Evolutionary conservation across 2,888 invertebrate species (phyloP), one percentile per base, ranked within the genome.

Genomic region (Drosophila silvestris): DNA sequence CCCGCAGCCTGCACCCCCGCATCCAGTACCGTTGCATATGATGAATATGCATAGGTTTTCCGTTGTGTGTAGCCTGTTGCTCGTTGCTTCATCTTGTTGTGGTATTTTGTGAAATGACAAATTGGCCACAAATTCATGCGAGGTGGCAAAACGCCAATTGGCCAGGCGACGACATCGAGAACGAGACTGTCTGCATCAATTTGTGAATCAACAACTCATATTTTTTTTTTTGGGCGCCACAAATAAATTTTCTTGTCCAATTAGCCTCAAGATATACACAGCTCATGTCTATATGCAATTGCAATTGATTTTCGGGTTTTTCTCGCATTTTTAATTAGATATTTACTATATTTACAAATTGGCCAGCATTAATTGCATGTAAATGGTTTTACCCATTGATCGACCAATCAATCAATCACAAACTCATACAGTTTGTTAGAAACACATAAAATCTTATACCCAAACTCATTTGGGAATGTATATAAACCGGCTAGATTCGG

Each of bases 31-130:
- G 32, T 16, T 56, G 67, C 81, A 77, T 47, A 69, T 47, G 70
- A 76, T 83, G 74, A 76, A 90, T 82, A 80, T 90, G 77, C 79
- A 86, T 81, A 71, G 76, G 71, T 82, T 72, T 78, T 77, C 66
- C 75, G 75, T 67, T 74, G 39, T 74, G 74, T 75, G 71, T 82
- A 52, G 81, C 60, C 68, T 64, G 63, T 66, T 69, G 68, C 67
- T 67, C 76, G 86, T 79, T 87, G 78, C 83, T 83, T 79, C 83
- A 74, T 67, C 54, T 53, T 32, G 70, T 71, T 71, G 87, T 85
- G 90, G 90, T 89, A 87, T 87, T 87, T 90, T 58, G 59, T 67
- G 75, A 87, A 79, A 89, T 87, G 87, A 87, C 90, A 90, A 90
- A 87, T 87, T 87, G 87, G 80, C 66, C 69, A 89, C 82, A 86